phyloP scores from a whole-genome alignment of 2,113 vertebrate species.

The Hippotragus niger region DNA sequence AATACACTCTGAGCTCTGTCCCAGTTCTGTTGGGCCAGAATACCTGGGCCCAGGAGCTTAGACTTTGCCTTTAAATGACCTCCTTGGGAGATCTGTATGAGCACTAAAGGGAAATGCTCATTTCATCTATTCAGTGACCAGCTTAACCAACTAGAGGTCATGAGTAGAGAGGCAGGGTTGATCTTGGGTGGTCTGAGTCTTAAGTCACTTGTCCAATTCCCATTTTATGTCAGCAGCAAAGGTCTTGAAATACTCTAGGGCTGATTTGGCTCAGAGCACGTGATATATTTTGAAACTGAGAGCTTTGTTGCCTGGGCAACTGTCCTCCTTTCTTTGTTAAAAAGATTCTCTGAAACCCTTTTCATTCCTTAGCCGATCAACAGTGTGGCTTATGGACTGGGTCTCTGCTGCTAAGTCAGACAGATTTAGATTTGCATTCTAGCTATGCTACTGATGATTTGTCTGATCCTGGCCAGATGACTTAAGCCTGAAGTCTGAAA shows the following conservation, averaged over 20 bases:
- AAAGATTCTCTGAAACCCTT: background rate
- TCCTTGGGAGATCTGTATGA: background rate
- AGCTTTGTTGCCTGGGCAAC: constrained; percentile 7
- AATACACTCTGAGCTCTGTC: background rate
- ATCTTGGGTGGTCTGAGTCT: background rate
- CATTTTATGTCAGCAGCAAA: background rate
- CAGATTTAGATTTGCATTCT: background rate
- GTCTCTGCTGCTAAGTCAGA: background rate
- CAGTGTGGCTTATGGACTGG: background rate
- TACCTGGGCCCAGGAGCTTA: background rate
- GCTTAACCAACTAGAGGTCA: background rate
- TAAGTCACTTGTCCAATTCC: background rate
- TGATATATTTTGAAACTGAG: background rate
- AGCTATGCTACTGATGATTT: background rate
- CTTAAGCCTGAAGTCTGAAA: background rate
- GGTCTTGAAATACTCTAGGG: background rate
- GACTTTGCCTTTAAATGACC: background rate
- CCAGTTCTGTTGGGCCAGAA: background rate
- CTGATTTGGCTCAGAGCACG: background rate
- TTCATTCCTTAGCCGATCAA: background rate
- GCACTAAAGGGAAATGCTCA: background rate
- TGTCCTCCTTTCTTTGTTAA: background rate
- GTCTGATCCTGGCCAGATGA: background rate
- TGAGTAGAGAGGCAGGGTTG: background rate
- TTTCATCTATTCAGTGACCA: background rate